These are phyloP conservation scores for Echinops telfairi DNA, from an alignment of 2,113 vertebrate species.

Conservation along the genomic window DNA sequence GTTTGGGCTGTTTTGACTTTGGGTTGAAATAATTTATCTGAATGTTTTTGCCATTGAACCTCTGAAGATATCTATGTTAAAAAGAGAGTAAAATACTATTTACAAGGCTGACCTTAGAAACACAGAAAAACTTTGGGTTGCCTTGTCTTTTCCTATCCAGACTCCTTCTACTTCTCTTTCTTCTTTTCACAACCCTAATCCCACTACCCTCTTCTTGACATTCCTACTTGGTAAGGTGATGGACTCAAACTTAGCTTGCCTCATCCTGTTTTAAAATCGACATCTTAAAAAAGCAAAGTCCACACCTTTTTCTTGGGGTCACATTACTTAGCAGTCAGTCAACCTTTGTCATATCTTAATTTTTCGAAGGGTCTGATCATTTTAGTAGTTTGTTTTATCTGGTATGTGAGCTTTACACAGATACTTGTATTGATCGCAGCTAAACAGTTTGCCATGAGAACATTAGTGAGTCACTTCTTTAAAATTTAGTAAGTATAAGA, in stretches of 20 bases:
- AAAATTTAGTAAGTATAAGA: constrained; percentile 33
- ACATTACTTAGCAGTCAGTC: constrained; percentile 85
- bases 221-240: neutral
- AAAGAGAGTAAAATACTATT: neutral
- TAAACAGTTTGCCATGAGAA: constrained; percentile 68
- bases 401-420: constrained; percentile 85
- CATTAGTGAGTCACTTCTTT: constrained; percentile 12
- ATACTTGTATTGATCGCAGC: constrained; percentile 85
- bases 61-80: constrained; percentile 46
- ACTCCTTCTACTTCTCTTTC: neutral
- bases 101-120: neutral
- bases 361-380: constrained; percentile 85
- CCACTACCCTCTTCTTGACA: neutral
- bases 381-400: constrained; percentile 84
- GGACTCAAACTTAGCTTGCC: constrained; percentile 49
- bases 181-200: neutral
- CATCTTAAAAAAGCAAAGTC: neutral
- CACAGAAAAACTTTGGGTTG: constrained; percentile 42
- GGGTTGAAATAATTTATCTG: constrained; percentile 31
- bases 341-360: constrained; percentile 85
- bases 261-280: constrained; percentile 57
- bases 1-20: constrained; percentile 36
- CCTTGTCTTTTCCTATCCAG: neutral
- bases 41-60: constrained; percentile 34
- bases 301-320: constrained; percentile 47